Conservation (phyloP, 2,113 vertebrate species). For the Sinocyclocheilus maitianheensis region DNA sequence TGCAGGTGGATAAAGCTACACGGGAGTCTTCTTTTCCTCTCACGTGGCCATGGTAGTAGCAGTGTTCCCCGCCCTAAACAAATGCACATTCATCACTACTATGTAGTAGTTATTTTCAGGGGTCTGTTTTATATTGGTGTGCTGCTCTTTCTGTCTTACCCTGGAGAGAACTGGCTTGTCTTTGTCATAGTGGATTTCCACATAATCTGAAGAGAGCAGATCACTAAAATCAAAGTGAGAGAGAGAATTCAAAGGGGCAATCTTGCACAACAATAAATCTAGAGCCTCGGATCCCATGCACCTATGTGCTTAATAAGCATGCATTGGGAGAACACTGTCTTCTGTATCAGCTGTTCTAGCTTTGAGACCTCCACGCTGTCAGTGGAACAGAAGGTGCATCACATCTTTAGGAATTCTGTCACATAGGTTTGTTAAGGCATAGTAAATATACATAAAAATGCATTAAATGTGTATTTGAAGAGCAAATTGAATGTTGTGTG, state of each 20-base stretch:
- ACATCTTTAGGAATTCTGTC: not conserved
- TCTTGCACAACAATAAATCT: slow-evolving; percentile 11
- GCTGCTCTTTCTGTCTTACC: slow-evolving; percentile 74
- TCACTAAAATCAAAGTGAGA: slow-evolving; percentile 75
- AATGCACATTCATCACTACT: slow-evolving; percentile 33
- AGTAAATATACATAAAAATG: not conserved
- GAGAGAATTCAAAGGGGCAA: slow-evolving; percentile 39
- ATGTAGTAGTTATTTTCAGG: not conserved
- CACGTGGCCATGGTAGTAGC: slow-evolving; percentile 94
- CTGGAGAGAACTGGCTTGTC: slow-evolving; percentile 88
- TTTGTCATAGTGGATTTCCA: slow-evolving; percentile 94
- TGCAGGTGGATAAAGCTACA: slow-evolving; percentile 93
- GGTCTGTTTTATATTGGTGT: not conserved
- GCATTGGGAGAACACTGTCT: slow-evolving; percentile 1
- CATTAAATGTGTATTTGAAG: not conserved
- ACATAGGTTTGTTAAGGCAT: not conserved
- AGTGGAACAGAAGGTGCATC: not conserved
- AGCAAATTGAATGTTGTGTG: not conserved
- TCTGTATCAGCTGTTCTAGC: slow-evolving; percentile 2
- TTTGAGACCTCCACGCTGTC: not conserved
- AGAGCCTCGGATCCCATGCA: not conserved
- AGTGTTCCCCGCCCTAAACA: slow-evolving; percentile 93
- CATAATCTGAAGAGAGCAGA: slow-evolving; percentile 92
- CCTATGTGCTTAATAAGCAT: slow-evolving; percentile 19
- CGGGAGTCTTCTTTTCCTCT: slow-evolving; percentile 85